Evolutionary conservation across 1,140 invertebrate species (phyloP).

Genomic region (Apolygus lucorum): DNA sequence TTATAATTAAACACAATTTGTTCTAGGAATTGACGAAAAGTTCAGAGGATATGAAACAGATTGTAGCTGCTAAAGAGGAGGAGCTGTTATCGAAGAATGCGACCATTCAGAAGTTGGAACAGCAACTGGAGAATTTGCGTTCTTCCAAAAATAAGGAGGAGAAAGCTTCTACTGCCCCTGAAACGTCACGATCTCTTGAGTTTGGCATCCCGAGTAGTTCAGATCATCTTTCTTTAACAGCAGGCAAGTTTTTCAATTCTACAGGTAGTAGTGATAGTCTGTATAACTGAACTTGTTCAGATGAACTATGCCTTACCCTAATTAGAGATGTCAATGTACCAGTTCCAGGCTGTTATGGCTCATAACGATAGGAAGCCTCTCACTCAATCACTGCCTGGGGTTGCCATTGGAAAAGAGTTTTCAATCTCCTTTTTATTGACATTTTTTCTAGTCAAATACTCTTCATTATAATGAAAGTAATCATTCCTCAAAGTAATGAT

Average conservation of each 20-base stretch:
- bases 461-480: too few relatives aligned
- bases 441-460: too few relatives aligned
- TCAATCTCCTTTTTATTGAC: too few relatives aligned
- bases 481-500: too few relatives aligned
- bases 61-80: neutral
- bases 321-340: too few relatives aligned
- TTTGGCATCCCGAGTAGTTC: neutral
- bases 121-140: neutral
- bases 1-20: neutral
- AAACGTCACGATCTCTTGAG: neutral
- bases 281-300: too few relatives aligned
- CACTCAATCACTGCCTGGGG: too few relatives aligned
- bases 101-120: neutral
- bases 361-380: too few relatives aligned
- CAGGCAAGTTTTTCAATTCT: neutral
- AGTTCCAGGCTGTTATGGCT: too few relatives aligned
- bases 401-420: too few relatives aligned
- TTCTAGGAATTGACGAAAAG: neutral
- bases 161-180: neutral
- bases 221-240: neutral
- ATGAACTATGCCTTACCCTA: too few relatives aligned
- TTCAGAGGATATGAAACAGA: neutral
- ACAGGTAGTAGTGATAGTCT: too few relatives aligned
- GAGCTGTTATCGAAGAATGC: neutral
- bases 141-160: neutral